Conservation (phyloP, 2,888 invertebrate genomes). For the Pollenia angustigena region DNA sequence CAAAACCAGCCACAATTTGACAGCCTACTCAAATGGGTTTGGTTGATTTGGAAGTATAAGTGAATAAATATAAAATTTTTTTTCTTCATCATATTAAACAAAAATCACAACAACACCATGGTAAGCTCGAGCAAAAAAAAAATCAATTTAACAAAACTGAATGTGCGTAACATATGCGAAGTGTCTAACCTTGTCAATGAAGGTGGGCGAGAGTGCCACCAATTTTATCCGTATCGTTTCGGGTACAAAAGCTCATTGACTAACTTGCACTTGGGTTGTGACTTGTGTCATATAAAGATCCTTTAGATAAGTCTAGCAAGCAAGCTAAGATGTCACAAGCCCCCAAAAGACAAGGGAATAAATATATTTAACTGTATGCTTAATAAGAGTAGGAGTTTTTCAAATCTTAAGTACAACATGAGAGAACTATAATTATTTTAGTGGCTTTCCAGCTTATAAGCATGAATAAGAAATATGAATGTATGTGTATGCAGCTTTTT, state of each 20-base stretch:
- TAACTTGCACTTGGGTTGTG: constrained; percentile 2
- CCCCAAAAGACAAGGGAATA: constrained; percentile 9
- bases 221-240: constrained; percentile 5
- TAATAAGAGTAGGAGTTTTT: constrained; percentile 34
- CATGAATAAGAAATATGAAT: too few species aligned
- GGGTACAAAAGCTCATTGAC: constrained; percentile 3
- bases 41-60: constrained; percentile 40
- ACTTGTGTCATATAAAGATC: constrained; percentile 25
- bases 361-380: constrained; percentile 18
- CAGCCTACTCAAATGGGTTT: constrained; percentile 73
- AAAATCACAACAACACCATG: constrained; percentile 31
- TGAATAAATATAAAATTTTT: constrained; percentile 13
- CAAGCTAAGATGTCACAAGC: not conserved
- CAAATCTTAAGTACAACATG: not conserved
- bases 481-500: too few species aligned
- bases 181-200: constrained; percentile 48
- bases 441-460: not conserved
- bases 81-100: not conserved
- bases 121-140: constrained; percentile 29
- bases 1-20: constrained; percentile 62
- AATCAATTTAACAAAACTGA: constrained; percentile 62
- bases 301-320: constrained; percentile 4
- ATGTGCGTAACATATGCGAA: constrained; percentile 57
- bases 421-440: not conserved
- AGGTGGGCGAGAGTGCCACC: constrained; percentile 46